phyloP scores from a whole-genome alignment of 1,140 invertebrate species.

The Drosophila pseudoananassae region DNA sequence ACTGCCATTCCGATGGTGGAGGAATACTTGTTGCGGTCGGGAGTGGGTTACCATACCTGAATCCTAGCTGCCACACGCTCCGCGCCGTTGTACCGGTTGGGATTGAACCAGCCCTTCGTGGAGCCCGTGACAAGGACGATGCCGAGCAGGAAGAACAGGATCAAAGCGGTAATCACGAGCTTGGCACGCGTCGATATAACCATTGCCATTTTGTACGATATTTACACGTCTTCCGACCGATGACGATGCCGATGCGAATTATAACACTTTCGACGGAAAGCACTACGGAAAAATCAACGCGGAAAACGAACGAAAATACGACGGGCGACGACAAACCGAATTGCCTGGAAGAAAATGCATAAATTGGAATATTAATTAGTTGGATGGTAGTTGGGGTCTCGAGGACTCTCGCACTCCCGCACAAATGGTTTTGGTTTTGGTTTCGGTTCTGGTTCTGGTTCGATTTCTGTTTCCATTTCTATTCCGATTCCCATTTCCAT shows the following conservation, averaged over 20 bases:
- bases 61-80: constrained; percentile 83
- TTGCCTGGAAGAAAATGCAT: constrained; percentile 66
- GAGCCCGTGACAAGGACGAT: constrained; percentile 85
- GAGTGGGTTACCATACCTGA: constrained; percentile 70
- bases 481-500: constrained; percentile 20
- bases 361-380: constrained; percentile 58
- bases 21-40: constrained; percentile 48
- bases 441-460: constrained; percentile 16
- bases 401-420: constrained; percentile 15
- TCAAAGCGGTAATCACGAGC: constrained; percentile 85
- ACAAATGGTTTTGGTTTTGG: constrained; percentile 65
- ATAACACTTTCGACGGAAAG: constrained; percentile 22
- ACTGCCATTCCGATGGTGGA: constrained; percentile 38
- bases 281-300: constrained; percentile 39
- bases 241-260: constrained; percentile 11
- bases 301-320: constrained; percentile 22
- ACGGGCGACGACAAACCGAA: constrained; percentile 49
- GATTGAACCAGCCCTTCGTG: constrained; percentile 85
- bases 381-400: constrained; percentile 16
- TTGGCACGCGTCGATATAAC: constrained; percentile 86
- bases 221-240: constrained; percentile 29
- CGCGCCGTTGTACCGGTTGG: constrained; percentile 80
- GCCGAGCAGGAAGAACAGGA: constrained; percentile 85
- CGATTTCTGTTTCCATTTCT: background rate
- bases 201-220: constrained; percentile 86